Evolutionary conservation across 2,888 invertebrate species (phyloP).

Genomic region (Dione juno): DNA sequence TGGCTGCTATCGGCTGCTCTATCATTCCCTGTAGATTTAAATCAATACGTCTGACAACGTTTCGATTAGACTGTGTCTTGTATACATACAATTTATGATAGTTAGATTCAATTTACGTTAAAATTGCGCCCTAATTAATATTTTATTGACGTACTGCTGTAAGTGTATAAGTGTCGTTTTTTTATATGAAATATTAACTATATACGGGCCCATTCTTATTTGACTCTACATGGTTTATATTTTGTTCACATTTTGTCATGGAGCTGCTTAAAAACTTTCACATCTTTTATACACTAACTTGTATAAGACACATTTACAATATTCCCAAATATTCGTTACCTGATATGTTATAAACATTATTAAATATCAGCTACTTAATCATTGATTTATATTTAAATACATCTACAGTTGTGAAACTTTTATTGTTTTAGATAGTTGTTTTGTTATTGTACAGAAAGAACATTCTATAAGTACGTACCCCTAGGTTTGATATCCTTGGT

Average conservation of each 20-base stretch:
- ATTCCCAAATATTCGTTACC: too few relatives aligned
- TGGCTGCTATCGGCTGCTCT: constrained; percentile 30
- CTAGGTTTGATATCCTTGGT: constrained; percentile 33
- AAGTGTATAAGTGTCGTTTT: constrained; percentile 23
- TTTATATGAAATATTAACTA: constrained; percentile 33
- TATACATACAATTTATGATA: constrained; percentile 21
- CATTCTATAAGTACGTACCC: constrained; percentile 3
- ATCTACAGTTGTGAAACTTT: constrained; percentile 1
- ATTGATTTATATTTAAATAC: neutral
- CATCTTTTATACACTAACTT: constrained; percentile 35
- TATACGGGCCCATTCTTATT: constrained; percentile 45
- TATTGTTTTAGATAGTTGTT: neutral
- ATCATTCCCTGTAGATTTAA: constrained; percentile 33
- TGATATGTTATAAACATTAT: too few relatives aligned
- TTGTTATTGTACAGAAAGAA: constrained; percentile 1
- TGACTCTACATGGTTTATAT: constrained; percentile 32
- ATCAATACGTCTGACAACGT: constrained; percentile 42
- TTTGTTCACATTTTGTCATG: constrained; percentile 36
- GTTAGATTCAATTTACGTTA: neutral
- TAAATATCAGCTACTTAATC: too few relatives aligned
- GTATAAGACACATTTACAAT: constrained; percentile 19
- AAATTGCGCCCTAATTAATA: neutral
- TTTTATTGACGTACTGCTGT: constrained; percentile 6
- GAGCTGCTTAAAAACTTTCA: constrained; percentile 35
- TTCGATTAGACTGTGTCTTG: constrained; percentile 31